Base-by-base conservation (phyloP, 2,888 invertebrate species). In the Habroteleia sp. region DNA sequence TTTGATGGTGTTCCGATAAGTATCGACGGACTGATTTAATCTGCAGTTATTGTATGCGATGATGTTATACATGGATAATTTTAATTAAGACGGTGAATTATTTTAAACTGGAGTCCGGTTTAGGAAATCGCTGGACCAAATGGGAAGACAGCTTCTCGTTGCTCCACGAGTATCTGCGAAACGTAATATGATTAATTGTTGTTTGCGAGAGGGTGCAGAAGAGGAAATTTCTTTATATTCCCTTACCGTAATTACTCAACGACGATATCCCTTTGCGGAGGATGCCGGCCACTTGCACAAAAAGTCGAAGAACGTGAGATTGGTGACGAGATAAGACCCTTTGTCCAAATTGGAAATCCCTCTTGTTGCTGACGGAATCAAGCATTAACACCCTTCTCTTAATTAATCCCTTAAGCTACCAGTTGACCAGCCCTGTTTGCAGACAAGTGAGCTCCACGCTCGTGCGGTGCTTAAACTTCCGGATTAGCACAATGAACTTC, bases 391-490 rank as follows among this genome's bases (percentile, higher is more conserved):
- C 87, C 87, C 85, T 84, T 79, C 81, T 77, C 80, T 82, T 87
- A 85, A 87, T 88, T 87, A 88, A 88, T 87, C 88, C 88, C 76
- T 77, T 85, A 84, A 87, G 83, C 85, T 83, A 80, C 74, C 76
- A 76, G 81, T 81, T 82, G 84, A 83, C 82, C 84, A 82, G 78
- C 79, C 79, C 77, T 77, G 77, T 78, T 76, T 75, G 77, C 73
- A 73, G 71, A 72, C 79, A 75, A 74, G 77, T 77, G 81, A 80
- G 83, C 79, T 77, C 77, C 66, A 79, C 66, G 77, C 75, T 77
- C 75, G 71, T 75, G 68, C 75, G 79, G 52, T 80, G 76, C 81
- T 79, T 77, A 68, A 76, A 68, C 74, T 77, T 77, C 75, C 77
- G 78, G 74, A 78, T 74, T 74, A 77, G 54, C 46, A 73, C 74